Percentiles rank a stretch among this genome's conserved stretches.
Evolutionary conservation across 1,140 invertebrate genomes (phyloP).

Genomic region (Acromyrmex echinatior): DNA sequence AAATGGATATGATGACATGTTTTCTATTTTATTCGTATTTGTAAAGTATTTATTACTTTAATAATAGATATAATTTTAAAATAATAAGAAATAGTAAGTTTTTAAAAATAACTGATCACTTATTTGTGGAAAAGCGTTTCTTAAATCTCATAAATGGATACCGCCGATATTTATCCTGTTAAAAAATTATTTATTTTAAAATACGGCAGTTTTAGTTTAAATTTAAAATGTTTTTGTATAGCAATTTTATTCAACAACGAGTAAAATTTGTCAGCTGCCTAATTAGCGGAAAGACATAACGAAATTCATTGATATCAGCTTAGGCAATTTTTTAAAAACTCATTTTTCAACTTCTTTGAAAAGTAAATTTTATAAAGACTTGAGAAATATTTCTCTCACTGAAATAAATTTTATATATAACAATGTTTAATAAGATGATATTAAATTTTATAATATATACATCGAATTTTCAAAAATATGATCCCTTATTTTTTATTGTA

Average conservation of each 20-base stretch:
- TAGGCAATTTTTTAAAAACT: neutral
- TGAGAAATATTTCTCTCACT: neutral
- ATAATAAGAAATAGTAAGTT: neutral
- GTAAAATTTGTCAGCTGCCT: neutral
- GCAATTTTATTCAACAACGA: neutral
- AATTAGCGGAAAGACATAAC: neutral
- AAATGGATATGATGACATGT: neutral
- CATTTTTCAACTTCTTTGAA: neutral
- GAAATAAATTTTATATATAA: conserved; percentile 3
- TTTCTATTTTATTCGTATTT: neutral
- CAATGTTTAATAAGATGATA: neutral
- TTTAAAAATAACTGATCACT: neutral
- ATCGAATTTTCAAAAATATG: neutral
- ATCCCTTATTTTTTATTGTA: neutral
- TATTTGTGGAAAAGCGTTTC: neutral
- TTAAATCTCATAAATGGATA: neutral
- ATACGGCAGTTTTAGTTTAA: neutral
- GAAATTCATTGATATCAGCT: neutral
- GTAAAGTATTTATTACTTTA: too few species aligned
- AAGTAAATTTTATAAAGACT: neutral
- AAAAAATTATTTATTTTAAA: neutral
- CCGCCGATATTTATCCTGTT: neutral
- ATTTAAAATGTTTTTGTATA: neutral
- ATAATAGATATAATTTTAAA: neutral
- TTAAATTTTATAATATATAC: neutral